A percentile compares a stretch with the other conserved stretches of the same genome.
Conservation (phyloP, 2,797 vertebrate species). For the Otolemur crassicaudatus region DNA sequence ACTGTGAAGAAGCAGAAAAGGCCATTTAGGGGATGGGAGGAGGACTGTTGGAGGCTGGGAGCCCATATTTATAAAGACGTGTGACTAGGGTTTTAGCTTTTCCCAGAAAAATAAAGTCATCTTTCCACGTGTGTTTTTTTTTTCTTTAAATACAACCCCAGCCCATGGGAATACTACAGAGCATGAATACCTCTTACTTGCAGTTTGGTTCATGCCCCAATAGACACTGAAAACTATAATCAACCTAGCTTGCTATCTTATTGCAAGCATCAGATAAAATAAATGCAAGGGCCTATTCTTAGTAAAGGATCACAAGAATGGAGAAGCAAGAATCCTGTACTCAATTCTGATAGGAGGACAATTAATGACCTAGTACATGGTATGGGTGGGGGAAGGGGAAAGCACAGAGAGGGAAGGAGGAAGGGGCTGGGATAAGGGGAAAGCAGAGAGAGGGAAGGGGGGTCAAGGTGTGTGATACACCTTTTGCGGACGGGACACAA, state of each 20-base stretch:
- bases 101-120: slow-evolving; percentile 34
- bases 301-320: no score
- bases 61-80: background rate
- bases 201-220: background rate
- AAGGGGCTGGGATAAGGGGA: no score
- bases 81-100: background rate
- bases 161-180: background rate
- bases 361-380: no score
- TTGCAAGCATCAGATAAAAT: background rate
- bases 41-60: background rate
- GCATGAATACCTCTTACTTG: background rate
- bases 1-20: background rate
- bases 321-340: no score
- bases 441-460: no score
- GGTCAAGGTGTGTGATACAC: no score
- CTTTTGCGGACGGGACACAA: no score
- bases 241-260: background rate
- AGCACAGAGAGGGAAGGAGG: no score
- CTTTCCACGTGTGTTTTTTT: background rate
- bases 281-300: background rate
- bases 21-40: background rate
- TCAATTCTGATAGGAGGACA: no score
- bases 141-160: background rate
- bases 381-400: no score
- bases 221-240: background rate